phyloP scores from a whole-genome alignment of 2,888 invertebrate genomes.

The Lithophane socia region DNA sequence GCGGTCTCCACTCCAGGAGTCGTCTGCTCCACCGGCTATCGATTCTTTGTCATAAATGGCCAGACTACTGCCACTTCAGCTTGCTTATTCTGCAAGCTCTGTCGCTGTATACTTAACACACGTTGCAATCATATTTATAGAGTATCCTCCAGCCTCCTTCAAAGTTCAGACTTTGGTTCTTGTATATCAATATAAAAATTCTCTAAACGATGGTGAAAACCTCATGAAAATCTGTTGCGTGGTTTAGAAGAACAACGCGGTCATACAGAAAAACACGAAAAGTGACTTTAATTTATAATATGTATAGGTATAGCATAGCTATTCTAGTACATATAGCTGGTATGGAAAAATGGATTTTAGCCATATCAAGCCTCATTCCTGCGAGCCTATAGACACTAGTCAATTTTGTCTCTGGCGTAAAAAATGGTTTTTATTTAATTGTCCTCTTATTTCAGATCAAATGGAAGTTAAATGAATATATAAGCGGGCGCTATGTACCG shows the following conservation, averaged over 20 bases:
- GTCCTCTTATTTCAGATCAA: slow-evolving; percentile 35
- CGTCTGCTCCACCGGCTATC: not conserved
- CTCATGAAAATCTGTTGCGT: too few relatives aligned
- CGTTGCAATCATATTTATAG: not conserved
- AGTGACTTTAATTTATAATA: too few relatives aligned
- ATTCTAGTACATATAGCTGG: not conserved
- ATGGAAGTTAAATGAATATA: slow-evolving; percentile 39
- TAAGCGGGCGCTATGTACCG: slow-evolving; percentile 36
- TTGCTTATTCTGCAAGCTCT: not conserved
- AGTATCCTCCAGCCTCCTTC: not conserved
- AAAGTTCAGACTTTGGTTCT: not conserved
- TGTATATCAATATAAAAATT: not conserved
- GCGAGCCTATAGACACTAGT: not conserved
- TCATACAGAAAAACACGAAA: too few relatives aligned
- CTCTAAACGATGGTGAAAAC: too few relatives aligned
- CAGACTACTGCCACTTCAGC: not conserved
- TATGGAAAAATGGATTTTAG: not conserved
- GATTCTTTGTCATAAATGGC: not conserved
- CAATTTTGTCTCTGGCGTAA: too few relatives aligned
- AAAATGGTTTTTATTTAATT: not conserved
- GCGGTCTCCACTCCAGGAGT: not conserved
- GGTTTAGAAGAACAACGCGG: too few relatives aligned
- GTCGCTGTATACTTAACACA: too few relatives aligned
- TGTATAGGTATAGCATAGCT: not conserved
- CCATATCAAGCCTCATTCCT: not conserved